A percentile compares a stretch with the other conserved stretches of the same genome.
These are phyloP conservation scores for Ophion costatus DNA, from an alignment of 2,888 invertebrate species.

Conservation along the genomic window DNA sequence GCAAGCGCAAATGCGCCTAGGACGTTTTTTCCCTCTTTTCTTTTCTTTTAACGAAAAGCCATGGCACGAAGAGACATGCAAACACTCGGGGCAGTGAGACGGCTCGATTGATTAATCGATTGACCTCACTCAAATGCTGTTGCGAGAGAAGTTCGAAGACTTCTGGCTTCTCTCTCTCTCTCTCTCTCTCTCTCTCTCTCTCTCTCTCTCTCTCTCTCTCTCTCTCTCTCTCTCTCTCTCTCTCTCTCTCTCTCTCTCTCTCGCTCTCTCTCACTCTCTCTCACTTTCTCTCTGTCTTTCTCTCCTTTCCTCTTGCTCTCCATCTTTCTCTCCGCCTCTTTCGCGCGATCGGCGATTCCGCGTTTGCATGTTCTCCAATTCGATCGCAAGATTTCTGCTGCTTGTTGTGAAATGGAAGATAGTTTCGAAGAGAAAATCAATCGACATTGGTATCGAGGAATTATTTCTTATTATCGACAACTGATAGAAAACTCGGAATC, in stretches of 20 bases:
- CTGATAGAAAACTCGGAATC: too few relatives aligned
- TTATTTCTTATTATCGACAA: too few relatives aligned
- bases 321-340: too few relatives aligned
- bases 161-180: slow-evolving; percentile 49
- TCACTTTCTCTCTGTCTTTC: too few relatives aligned
- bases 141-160: slow-evolving; percentile 62
- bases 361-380: neutral
- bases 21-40: slow-evolving; percentile 10
- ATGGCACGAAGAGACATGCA: neutral
- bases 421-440: neutral
- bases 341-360: slow-evolving; percentile 10
- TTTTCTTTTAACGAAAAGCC: neutral
- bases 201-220: too few relatives aligned
- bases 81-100: slow-evolving; percentile 15
- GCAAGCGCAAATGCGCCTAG: slow-evolving; percentile 39
- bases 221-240: too few relatives aligned
- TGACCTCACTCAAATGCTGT: slow-evolving; percentile 59
- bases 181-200: neutral
- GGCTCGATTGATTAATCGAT: slow-evolving; percentile 65
- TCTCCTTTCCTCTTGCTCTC: too few relatives aligned
- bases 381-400: neutral
- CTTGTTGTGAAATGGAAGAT: neutral
- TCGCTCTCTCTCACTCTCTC: neutral
- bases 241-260: neutral
- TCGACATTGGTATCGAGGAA: neutral